These are phyloP conservation scores for Miniopterus natalensis DNA, from an alignment of 2,113 vertebrate genomes.

Conservation along the genomic window DNA sequence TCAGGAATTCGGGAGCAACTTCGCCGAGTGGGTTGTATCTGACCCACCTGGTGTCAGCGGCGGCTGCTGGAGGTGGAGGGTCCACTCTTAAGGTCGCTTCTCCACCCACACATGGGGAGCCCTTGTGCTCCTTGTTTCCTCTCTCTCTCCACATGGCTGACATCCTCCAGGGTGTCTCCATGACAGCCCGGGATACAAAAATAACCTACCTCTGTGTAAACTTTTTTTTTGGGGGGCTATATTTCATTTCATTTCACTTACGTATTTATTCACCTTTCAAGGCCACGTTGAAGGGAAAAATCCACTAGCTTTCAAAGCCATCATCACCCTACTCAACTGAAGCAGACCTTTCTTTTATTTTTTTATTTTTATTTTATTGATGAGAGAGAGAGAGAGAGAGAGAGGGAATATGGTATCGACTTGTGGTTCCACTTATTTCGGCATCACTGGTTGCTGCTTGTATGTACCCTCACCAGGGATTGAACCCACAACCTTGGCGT, in stretches of 20 bases:
- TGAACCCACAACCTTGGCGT: too few relatives aligned
- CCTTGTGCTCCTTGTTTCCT: not conserved
- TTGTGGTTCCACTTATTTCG: too few relatives aligned
- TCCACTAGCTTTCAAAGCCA: conserved; percentile 65
- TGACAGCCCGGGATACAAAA: not conserved
- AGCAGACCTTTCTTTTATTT: too few relatives aligned
- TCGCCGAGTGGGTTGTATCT: not conserved
- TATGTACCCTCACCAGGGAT: too few relatives aligned
- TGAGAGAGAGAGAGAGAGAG: too few relatives aligned
- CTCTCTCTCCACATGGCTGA: not conserved
- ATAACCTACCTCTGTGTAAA: conserved; percentile 26
- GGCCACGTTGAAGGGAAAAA: conserved; percentile 76
- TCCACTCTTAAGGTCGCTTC: not conserved
- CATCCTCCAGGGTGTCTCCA: not conserved
- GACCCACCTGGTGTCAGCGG: not conserved
- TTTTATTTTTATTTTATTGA: too few relatives aligned
- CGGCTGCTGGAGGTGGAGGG: not conserved
- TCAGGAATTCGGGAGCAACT: not conserved
- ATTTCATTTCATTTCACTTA: conserved; percentile 66
- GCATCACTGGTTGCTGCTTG: too few relatives aligned
- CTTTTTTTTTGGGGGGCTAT: not conserved
- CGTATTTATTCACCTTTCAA: conserved; percentile 77
- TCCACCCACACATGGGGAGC: not conserved
- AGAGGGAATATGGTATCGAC: too few relatives aligned
- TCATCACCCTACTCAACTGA: conserved; percentile 48